phyloP scores from a whole-genome alignment of 2,797 vertebrate genomes.

The Tympanoctomys barrerae region DNA sequence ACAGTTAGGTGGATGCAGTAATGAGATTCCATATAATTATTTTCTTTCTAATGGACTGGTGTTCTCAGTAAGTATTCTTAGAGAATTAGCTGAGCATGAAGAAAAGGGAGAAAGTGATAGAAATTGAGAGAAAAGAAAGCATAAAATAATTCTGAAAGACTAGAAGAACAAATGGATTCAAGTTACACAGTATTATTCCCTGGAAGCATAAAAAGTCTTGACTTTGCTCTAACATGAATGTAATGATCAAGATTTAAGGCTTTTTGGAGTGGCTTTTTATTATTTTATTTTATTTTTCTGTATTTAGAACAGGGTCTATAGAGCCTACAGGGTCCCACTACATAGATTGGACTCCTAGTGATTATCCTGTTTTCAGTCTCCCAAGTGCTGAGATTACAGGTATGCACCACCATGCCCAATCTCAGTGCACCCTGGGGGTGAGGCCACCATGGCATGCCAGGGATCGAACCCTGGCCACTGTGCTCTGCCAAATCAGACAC shows the following conservation, averaged over 20 bases:
- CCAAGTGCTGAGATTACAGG: too few species aligned
- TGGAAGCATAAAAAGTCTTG: conserved; percentile 7
- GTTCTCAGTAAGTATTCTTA: conserved; percentile 42
- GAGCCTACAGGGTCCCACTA: too few species aligned
- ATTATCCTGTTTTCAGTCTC: too few species aligned
- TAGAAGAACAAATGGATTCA: neutral
- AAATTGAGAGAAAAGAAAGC: neutral
- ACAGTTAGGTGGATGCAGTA: neutral
- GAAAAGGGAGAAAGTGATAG: neutral
- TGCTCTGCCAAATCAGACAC: too few species aligned
- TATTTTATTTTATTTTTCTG: too few species aligned
- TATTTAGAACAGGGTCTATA: too few species aligned
- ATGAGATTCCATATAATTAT: neutral
- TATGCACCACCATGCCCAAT: too few species aligned
- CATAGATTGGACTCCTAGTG: too few species aligned
- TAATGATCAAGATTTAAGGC: neutral
- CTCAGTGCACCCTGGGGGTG: too few species aligned
- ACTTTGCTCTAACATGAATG: conserved; percentile 18
- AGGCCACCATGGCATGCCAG: too few species aligned
- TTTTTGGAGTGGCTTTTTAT: neutral
- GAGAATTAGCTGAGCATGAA: neutral
- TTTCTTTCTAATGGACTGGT: neutral
- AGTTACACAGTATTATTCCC: neutral
- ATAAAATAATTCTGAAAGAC: neutral
- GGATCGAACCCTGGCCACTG: too few species aligned